Conservation (phyloP, 23 tunicate genomes). For the Diplosoma virens region DNA sequence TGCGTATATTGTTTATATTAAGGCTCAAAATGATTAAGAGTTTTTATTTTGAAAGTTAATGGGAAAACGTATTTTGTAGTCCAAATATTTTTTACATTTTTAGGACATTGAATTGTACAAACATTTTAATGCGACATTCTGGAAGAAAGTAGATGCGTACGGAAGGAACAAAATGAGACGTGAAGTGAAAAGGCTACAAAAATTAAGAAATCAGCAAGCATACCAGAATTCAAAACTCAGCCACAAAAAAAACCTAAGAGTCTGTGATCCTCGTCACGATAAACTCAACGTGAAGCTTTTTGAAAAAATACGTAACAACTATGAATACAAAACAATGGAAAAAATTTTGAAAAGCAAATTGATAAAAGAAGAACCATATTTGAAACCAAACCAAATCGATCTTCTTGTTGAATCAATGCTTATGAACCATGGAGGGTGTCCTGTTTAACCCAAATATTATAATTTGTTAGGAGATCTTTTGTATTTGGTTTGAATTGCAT, state of each 20-base stretch:
- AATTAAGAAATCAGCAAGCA: background rate
- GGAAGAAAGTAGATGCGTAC: constrained; percentile 65
- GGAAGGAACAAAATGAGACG: constrained; percentile 44
- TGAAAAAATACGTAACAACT: background rate
- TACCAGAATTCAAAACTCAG: too few species aligned
- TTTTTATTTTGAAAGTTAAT: too few species aligned
- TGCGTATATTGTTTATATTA: too few species aligned
- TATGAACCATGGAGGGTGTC: background rate
- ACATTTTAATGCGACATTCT: constrained; percentile 61
- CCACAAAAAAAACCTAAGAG: too few species aligned
- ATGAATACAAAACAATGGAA: background rate
- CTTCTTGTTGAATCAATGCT: background rate
- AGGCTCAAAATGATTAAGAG: too few species aligned
- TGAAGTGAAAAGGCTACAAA: constrained; percentile 21
- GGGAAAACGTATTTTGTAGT: too few species aligned
- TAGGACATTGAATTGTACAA: constrained; percentile 47
- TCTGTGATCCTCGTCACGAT: too few species aligned
- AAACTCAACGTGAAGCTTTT: background rate
- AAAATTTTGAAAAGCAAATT: background rate
- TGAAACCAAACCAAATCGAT: background rate
- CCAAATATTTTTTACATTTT: background rate
- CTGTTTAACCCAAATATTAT: background rate
- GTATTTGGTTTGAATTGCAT: too few species aligned
- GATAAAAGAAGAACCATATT: background rate
- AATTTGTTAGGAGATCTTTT: too few species aligned